Base-by-base conservation (phyloP, 2,113 vertebrate genomes). In the Shinisaurus crocodilurus region DNA sequence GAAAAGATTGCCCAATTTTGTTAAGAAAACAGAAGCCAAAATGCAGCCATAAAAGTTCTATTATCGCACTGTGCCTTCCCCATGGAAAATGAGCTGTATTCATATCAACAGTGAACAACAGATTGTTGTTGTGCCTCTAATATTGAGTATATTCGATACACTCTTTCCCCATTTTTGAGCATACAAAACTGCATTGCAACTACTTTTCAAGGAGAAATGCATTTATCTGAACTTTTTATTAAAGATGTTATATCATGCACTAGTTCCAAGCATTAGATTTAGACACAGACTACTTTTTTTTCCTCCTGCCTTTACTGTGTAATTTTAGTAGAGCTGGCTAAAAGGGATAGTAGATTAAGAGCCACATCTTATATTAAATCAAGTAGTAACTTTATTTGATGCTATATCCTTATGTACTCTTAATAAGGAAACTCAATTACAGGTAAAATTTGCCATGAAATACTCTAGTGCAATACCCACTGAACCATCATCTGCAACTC, bases 1-100 rank as follows among this genome's bases (percentile, higher is more conserved):
- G 10, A 54, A 86, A 86, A 86, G 85, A 87, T 76, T 76, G n/a
- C 27, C 54, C 85, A 76, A 54, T 43, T 87, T 76, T 60, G 50
- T 60, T 60, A 45, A 67, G 37, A 76, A 37, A 76, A 54, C 85
- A 74, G 15, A 60, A 77, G 15, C 37, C 23, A 87, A 76, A 77
- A 65, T 34, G 37, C 15, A 63, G 40, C 27, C 29, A 45, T 65
- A 87, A 87, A 77, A 77, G 74, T 63, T 77, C 37, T 77, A 45
- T 65, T 43, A 77, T 77, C n/a, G 32, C 13, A 60, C 27, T 63
- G 40, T 63, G 74, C 57, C 27, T 43, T 87, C 40, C 60, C 37
- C 37, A 87, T 45, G 40, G 74, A 54, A 43, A 87, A 87, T 23
- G 12, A 87, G 37, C 27, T 75, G n/a, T 48, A 82, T 57, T 82